phyloP scores from a whole-genome alignment of 2,888 invertebrate species.

The Smittia aterrima region DNA sequence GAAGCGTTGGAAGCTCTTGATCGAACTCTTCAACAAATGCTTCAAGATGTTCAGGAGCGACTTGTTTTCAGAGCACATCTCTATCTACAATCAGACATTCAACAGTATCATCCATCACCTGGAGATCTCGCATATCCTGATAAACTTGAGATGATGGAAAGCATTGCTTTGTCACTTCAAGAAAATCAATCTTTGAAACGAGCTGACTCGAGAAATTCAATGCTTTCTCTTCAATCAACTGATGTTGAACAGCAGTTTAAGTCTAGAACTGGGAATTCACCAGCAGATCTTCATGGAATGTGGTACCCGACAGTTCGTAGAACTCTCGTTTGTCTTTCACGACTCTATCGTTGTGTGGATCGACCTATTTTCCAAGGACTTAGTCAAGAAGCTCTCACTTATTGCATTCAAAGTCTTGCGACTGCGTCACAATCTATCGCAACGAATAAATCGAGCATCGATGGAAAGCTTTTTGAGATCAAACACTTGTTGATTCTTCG shows the following conservation, averaged over 20 bases:
- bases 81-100: constrained; percentile 88
- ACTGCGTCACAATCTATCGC: constrained; percentile 78
- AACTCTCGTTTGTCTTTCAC: constrained; percentile 90
- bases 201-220: constrained; percentile 67
- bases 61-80: constrained; percentile 93
- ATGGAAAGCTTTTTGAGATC: constrained; percentile 94
- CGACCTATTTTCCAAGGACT: constrained; percentile 93
- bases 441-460: constrained; percentile 68
- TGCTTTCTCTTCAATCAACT: constrained; percentile 67
- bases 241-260: constrained; percentile 59
- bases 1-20: constrained; percentile 75
- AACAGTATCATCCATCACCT: constrained; percentile 81
- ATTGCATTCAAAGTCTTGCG: constrained; percentile 88
- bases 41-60: constrained; percentile 94
- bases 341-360: constrained; percentile 85
- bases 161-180: constrained; percentile 64
- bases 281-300: constrained; percentile 98
- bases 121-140: constrained; percentile 98
- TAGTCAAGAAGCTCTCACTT: constrained; percentile 91
- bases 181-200: constrained; percentile 59
- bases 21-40: constrained; percentile 71
- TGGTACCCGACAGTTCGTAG: constrained; percentile 98
- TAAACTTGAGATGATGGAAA: constrained; percentile 97
- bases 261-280: constrained; percentile 63
- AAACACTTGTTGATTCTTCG: constrained; percentile 95